A percentile compares a stretch with the other conserved stretches of the same genome.
Evolutionary conservation across 1,140 invertebrate species (phyloP).

Genomic region (Nomia melanderi): DNA sequence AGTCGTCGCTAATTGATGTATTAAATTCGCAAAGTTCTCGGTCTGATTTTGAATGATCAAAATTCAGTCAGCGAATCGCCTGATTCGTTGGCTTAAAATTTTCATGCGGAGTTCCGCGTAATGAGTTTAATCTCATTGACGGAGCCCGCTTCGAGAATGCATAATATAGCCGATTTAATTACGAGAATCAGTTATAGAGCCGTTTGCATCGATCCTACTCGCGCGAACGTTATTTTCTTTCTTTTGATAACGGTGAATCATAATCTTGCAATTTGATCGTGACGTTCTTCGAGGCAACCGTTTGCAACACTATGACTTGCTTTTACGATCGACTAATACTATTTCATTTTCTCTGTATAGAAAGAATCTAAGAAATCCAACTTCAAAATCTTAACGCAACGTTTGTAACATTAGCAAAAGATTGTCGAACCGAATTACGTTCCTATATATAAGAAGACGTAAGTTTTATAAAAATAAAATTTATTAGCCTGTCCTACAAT

Average conservation of each 20-base stretch:
- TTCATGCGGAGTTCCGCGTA: conserved; percentile 38
- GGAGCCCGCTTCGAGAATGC: conserved; percentile 42
- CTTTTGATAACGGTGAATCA: not conserved
- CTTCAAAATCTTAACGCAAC: too few species aligned
- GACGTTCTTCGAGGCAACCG: not conserved
- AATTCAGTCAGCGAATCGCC: not conserved
- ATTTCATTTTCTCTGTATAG: too few species aligned
- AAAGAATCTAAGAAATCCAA: too few species aligned
- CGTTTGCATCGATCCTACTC: not conserved
- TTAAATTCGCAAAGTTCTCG: not conserved
- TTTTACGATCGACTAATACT: too few species aligned
- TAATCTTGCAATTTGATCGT: not conserved
- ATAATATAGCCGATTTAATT: conserved; percentile 60
- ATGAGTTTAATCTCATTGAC: conserved; percentile 52
- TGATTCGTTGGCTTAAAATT: conserved; percentile 46
- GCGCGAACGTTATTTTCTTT: not conserved
- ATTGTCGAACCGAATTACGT: too few species aligned
- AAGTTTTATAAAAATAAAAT: too few species aligned
- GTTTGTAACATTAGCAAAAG: too few species aligned
- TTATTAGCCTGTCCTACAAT: too few species aligned
- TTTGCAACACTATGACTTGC: too few species aligned
- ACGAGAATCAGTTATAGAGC: conserved; percentile 47
- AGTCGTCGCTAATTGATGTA: too few species aligned
- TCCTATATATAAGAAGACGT: too few species aligned
- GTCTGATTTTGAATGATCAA: not conserved